Base-by-base conservation (phyloP, 2,888 invertebrate species). In the Limenitis camilla region DNA sequence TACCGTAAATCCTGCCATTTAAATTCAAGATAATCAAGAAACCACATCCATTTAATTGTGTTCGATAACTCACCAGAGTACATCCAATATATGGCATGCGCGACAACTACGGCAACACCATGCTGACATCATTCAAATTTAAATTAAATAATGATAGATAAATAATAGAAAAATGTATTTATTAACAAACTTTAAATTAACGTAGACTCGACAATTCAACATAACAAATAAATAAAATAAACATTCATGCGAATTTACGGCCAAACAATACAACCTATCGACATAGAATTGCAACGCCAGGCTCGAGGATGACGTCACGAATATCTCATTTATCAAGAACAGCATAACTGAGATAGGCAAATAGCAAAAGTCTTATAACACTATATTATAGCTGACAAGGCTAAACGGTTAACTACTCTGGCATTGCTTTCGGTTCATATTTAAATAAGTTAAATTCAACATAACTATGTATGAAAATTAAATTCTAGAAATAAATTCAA, bases 41-140 rank as follows among this genome's bases (percentile, higher is more conserved):
- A 83, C 88, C 88, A 88, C 88, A 88, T 88, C 88, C 88, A 85
- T 86, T 81, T 81, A 55, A 75, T 66, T 67, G 67, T 67, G 63
- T 66, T 72, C 77, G 68, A 65, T 72, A 83, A 88, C 88, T 88
- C 87, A 88, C 88, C 88, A 71, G 68, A 80, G 63, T 69, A 79
- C 74, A 76, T 82, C 82, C 82, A 82, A 74, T 74, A 73, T 80
- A 66, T 68, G 74, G 70, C 87, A 88, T 88, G 87, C 87, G 80
- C 74, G 81, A 78, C 58, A 61, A 83, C 78, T 84, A 86, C 77
- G 66, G 76, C 77, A 78, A 76, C 79, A 81, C 72, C 86, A 86
- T 87, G 87, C 85, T 84, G 86, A 85, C 86, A 87, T 86, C 82
- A 85, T 85, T 84, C 84, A 76, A 76, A 68, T 76, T 69, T 74